Conservation (phyloP, 2,888 invertebrate genomes). For the Mantis religiosa region DNA sequence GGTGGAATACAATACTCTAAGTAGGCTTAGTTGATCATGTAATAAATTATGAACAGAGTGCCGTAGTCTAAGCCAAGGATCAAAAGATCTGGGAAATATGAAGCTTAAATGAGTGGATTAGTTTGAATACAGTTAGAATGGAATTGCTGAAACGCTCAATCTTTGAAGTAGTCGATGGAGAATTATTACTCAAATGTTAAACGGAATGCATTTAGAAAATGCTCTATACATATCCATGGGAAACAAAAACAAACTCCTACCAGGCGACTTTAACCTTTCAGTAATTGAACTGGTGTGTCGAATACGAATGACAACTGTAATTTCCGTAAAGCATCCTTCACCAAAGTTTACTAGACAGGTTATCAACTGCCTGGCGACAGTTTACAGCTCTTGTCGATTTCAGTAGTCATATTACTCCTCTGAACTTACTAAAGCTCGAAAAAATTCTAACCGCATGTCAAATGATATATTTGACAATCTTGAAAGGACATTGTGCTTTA, state of each 20-base stretch:
- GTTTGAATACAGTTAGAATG: no score
- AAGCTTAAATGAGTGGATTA: no score
- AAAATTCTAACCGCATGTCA: neutral
- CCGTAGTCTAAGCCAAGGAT: no score
- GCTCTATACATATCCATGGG: neutral
- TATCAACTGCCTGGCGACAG: neutral
- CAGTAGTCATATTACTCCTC: neutral
- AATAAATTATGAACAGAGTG: no score
- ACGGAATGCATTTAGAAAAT: neutral
- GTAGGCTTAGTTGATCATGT: no score
- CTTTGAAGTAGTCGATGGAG: no score
- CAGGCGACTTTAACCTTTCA: neutral
- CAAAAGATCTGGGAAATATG: no score
- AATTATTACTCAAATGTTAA: no score
- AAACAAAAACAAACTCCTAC: neutral
- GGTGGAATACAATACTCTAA: no score
- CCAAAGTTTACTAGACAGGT: neutral
- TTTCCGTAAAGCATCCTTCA: neutral
- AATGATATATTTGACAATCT: no score
- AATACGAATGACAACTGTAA: neutral
- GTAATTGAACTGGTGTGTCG: neutral
- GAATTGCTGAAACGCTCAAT: no score
- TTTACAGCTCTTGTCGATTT: neutral
- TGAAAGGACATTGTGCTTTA: no score
- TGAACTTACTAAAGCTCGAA: neutral